Conservation (phyloP, 2,113 vertebrate genomes). For the Isurus oxyrinchus region DNA sequence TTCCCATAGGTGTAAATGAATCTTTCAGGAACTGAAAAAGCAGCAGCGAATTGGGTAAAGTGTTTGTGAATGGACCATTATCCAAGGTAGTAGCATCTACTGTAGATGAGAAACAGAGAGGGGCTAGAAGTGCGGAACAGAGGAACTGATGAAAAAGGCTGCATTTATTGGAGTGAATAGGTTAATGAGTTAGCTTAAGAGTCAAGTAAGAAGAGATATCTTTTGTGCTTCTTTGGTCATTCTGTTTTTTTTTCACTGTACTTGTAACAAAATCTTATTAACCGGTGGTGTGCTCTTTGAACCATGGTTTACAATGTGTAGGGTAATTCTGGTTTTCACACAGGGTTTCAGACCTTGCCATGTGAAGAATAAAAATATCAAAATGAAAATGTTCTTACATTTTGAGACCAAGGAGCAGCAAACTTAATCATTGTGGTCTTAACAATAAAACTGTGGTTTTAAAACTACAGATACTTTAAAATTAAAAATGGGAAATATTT, state of each 20-base stretch:
- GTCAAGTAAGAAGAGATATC: neutral
- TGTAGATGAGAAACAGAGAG: neutral
- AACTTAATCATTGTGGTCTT: neutral
- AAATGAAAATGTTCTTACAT: neutral
- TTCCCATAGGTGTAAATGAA: neutral
- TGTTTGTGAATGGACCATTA: neutral
- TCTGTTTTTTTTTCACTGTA: neutral
- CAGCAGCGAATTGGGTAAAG: neutral
- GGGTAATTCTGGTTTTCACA: neutral
- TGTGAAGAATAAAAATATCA: neutral
- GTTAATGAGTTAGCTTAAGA: neutral
- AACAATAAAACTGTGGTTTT: neutral
- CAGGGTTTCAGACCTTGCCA: neutral
- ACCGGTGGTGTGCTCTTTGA: neutral
- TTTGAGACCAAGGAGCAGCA: neutral
- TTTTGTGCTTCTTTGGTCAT: neutral
- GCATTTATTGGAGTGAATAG: neutral
- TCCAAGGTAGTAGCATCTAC: neutral
- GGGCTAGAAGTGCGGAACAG: neutral
- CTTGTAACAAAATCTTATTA: neutral
- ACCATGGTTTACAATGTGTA: neutral
- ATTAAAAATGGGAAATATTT: neutral
- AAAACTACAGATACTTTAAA: neutral
- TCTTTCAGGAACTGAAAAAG: neutral
- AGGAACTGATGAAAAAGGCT: neutral